Evolutionary conservation across 2,797 vertebrate species (phyloP), one percentile per base, ranked within the genome.

Genomic region (Danio choprae): DNA sequence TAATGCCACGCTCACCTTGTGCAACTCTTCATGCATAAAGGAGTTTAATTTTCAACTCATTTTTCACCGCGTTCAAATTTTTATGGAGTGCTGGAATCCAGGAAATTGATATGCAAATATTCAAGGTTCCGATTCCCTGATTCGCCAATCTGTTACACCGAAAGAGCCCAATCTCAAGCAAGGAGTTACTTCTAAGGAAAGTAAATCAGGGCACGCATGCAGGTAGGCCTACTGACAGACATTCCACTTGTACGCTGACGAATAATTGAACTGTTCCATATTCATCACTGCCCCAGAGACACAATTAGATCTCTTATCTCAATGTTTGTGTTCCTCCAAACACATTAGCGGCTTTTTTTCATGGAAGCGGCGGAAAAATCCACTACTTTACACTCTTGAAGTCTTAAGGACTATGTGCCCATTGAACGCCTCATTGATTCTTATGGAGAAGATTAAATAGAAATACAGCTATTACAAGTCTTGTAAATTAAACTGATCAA

Each of bases 241-340:
- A 68, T 75, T 55, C 60, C 48, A 58, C 67, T 79, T 59, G 64
- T 63, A 41, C 43, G 20, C 62, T 62, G 36, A 53, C 29, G 44
- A 79, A 77, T 77, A 64, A 89, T 78, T 80, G 70, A 80, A 69
- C 50, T 53, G 83, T 85, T 81, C 84, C 78, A 77, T 62, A 51
- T 86, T 87, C 87, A 86, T 75, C 51, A 59, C 56, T 60, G 89
- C 90, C 89, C 91, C 79, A 84, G 91, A 91, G 92, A 91, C 90
- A 90, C 86, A 93, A 92, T 93, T 92, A 92, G 89, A 87, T 87
- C 86, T 90, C 60, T 80, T 67, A 80, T 65, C 69, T 65, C 60
- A 64, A 73, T 80, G 78, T 80, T 80, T 73, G 78, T 80, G 60
- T 48, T 80, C 41, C 40, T 65, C 11, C 70, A 65, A 65, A 74